These are phyloP conservation scores for Pentalonia nigronervosa DNA, from an alignment of 1,140 invertebrate species.

Conservation along the genomic window DNA sequence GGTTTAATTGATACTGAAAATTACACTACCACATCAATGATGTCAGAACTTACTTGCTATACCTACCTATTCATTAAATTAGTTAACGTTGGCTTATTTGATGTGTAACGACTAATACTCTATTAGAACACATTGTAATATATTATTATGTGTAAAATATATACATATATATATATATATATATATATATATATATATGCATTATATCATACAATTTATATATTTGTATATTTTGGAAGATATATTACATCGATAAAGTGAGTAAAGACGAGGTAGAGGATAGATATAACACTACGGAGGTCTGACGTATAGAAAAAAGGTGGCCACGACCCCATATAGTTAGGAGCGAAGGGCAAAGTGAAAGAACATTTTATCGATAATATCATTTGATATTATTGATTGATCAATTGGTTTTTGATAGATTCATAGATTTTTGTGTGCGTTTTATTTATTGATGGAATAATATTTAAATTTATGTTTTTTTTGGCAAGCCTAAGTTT, in stretches of 20 bases:
- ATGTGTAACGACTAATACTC: neutral
- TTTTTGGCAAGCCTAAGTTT: neutral
- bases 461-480: neutral
- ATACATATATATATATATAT: neutral
- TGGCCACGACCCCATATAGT: neutral
- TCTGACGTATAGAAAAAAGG: too few relatives aligned
- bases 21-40: neutral
- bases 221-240: neutral
- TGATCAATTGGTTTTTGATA: too few relatives aligned
- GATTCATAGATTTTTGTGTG: neutral
- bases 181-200: neutral
- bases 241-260: neutral
- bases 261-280: too few relatives aligned
- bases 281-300: neutral
- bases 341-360: neutral
- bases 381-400: neutral
- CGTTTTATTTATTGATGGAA: neutral
- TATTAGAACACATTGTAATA: neutral
- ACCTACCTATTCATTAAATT: neutral
- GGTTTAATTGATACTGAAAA: conserved; percentile 16
- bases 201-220: neutral
- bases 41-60: neutral
- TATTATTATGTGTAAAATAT: neutral
- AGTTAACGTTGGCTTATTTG: neutral
- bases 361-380: neutral